Conservation (phyloP, 2,797 vertebrate species). For the Pangasius sanitwongsei region DNA sequence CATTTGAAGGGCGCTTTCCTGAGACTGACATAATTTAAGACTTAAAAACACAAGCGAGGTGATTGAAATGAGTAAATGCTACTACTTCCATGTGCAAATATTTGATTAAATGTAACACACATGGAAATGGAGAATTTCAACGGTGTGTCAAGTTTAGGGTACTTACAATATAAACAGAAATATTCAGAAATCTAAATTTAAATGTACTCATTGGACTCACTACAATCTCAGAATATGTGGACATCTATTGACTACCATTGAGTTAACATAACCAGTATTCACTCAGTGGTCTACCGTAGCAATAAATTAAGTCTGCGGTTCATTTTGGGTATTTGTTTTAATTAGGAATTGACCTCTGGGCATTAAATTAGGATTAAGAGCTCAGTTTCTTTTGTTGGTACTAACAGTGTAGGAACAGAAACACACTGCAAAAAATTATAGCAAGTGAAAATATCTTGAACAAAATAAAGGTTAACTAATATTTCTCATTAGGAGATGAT, state of each 20-base stretch:
- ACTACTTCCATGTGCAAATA: not conserved
- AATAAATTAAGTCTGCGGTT: not conserved
- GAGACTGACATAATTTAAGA: not conserved
- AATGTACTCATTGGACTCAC: not conserved
- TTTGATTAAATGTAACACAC: not conserved
- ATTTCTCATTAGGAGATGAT: not conserved
- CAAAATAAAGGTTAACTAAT: not conserved
- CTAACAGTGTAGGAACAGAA: not conserved
- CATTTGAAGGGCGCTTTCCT: not conserved
- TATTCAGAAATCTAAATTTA: not conserved
- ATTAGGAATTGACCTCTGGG: not conserved
- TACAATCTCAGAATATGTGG: not conserved
- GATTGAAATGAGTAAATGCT: constrained; percentile 5
- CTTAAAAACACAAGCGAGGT: not conserved
- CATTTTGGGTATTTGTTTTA: not conserved
- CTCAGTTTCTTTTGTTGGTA: not conserved
- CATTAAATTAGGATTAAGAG: not conserved
- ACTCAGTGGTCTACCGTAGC: not conserved
- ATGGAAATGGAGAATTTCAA: not conserved
- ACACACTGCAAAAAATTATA: not conserved
- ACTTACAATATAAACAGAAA: not conserved
- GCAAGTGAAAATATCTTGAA: not conserved
- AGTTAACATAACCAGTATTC: not conserved
- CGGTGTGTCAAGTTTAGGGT: not conserved
- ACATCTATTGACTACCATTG: not conserved